Base-by-base conservation (phyloP, 2,888 invertebrate genomes). In the Apantesis nais region DNA sequence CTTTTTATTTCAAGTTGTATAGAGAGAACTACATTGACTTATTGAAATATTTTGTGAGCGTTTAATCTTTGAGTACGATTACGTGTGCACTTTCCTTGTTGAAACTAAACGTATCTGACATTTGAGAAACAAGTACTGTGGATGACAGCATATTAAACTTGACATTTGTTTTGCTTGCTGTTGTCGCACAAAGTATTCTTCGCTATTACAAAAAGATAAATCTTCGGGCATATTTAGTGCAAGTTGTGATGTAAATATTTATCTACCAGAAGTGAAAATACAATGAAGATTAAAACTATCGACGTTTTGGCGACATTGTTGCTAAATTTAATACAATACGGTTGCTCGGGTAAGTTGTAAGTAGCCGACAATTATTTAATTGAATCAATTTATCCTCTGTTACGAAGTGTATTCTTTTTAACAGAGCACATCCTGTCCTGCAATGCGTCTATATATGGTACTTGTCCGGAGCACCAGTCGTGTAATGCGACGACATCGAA, bases 401-500 rank as follows among this genome's bases (percentile, higher is more conserved):
- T 89, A 90, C 89, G 85, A 85, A 86, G 83, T 86, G 87, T 88
- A 91, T 92, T 93, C 89, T 92, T 93, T 94, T 93, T 94, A 95
- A 94, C 95, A 95, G 95, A 93, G 80, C 85, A 90, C 88, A 91
- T 95, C 93, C 95, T 92, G 92, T 85, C 89, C 84, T 95, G 95
- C 88, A 89, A 92, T 82, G 88, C 85, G 84, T 87, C 85, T 79
- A 68, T 80, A 72, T 75, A 93, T 68, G 75, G 82, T 34, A 79
- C 87, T 72, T 93, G 93, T 74, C 88, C 86, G 65, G 88, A 82
- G 52, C 74, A 93, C 83, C 89, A 93, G 81, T 79, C 85, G 25
- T 95, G 95, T 83, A 89, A 85, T 72, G 81, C 83, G 67, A 82
- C 83, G 3, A 81, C 86, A 16, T 74, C 80, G 1, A 78, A 85